These are phyloP conservation scores for Thinocorus orbignyianus DNA, from an alignment of 2,113 vertebrate genomes.

Conservation along the genomic window DNA sequence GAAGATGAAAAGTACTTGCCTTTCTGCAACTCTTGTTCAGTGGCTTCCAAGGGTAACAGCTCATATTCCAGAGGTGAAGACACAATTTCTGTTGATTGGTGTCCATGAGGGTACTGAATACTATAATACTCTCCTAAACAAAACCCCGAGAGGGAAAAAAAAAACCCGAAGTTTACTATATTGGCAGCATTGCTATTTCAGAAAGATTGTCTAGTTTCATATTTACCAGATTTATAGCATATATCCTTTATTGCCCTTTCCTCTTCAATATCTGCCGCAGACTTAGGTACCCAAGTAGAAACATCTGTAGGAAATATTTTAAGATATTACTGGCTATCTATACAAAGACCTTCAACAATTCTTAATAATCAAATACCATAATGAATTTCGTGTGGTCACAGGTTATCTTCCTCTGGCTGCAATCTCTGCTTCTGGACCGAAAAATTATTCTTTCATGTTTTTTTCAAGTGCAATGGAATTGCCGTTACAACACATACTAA, in stretches of 20 bases:
- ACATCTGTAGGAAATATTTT: not conserved
- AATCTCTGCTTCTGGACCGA: not conserved
- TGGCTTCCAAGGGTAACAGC: not conserved
- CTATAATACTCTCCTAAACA: not conserved
- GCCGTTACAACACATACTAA: not conserved
- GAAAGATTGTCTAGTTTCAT: not conserved
- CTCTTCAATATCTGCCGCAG: not conserved
- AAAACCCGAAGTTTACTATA: not conserved
- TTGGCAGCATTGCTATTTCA: not conserved
- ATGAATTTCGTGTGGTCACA: not conserved
- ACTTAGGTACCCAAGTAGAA: not conserved
- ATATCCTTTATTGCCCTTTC: not conserved
- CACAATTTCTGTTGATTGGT: not conserved
- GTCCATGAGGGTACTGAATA: not conserved
- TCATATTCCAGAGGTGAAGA: not conserved
- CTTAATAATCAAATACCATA: not conserved
- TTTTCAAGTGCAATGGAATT: not conserved
- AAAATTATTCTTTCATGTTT: not conserved
- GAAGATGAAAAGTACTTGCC: not conserved
- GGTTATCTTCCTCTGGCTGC: not conserved
- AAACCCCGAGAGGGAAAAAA: not conserved
- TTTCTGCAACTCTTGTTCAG: not conserved
- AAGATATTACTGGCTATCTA: not conserved
- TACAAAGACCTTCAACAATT: not conserved
- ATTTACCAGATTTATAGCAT: not conserved